A percentile compares a stretch with the other conserved stretches of the same genome.
Evolutionary conservation across 2,113 vertebrate species (phyloP).

Genomic region (Arizona elegans): DNA sequence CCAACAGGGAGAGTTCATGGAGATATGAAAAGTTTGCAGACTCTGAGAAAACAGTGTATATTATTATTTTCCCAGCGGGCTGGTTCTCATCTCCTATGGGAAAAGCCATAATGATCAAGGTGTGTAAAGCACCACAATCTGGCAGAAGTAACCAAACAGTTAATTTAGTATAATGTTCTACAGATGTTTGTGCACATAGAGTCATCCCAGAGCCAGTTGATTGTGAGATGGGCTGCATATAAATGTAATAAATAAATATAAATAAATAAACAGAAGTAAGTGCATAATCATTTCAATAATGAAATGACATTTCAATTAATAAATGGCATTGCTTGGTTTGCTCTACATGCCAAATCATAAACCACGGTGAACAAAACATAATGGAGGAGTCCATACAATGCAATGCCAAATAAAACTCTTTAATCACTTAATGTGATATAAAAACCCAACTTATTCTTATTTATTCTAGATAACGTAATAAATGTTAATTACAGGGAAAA

Average conservation of each 20-base stretch:
- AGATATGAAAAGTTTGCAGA: not conserved
- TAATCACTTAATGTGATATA: not conserved
- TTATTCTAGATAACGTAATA: not conserved
- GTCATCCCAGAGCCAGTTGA: not conserved
- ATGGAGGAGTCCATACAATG: not conserved
- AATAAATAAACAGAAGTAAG: not conserved
- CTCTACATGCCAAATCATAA: not conserved
- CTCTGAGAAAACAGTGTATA: fast-evolving
- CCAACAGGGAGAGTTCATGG: not conserved
- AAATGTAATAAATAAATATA: not conserved
- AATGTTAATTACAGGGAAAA: not conserved
- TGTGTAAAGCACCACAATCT: fast-evolving
- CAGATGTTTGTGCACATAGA: not conserved
- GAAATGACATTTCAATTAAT: not conserved
- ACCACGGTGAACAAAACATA: not conserved
- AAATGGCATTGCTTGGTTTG: not conserved
- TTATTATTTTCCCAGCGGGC: not conserved
- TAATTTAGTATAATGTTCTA: not conserved
- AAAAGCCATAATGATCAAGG: fast-evolving
- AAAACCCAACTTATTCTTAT: not conserved
- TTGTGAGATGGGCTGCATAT: not conserved
- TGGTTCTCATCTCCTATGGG: not conserved
- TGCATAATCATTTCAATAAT: not conserved
- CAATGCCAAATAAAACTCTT: not conserved
- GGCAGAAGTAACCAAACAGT: not conserved